phyloP scores from a whole-genome alignment of 1,140 invertebrate species.

The Acromyrmex heyeri region DNA sequence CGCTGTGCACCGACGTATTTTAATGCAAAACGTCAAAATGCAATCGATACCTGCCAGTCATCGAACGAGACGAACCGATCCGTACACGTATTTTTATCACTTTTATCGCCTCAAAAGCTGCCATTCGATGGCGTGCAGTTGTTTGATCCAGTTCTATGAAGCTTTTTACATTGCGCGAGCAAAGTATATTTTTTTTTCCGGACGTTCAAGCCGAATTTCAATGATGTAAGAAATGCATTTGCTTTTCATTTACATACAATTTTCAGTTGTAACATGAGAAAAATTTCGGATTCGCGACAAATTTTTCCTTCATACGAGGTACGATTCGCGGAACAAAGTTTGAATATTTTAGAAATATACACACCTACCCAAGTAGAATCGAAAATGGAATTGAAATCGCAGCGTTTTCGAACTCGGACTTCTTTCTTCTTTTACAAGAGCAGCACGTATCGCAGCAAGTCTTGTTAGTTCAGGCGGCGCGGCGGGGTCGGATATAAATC shows the following conservation, averaged over 20 bases:
- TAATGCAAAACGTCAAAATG: constrained; percentile 71
- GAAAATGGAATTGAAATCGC: not conserved
- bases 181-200: not conserved
- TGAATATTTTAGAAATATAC: not conserved
- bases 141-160: constrained; percentile 1
- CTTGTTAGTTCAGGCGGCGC: constrained; percentile 20
- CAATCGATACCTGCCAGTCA: constrained; percentile 71
- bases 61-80: constrained; percentile 44
- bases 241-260: not conserved
- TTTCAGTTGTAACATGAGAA: not conserved
- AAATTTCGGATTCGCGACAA: not conserved
- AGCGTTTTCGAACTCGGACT: not conserved
- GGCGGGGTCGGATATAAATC: constrained; percentile 35
- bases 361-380: not conserved
- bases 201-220: not conserved
- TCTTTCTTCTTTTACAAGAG: not conserved
- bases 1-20: constrained; percentile 61
- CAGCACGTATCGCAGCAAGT: not conserved
- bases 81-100: constrained; percentile 56
- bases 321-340: not conserved
- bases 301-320: not conserved
- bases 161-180: not conserved
- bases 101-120: constrained; percentile 60
- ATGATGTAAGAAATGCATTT: not conserved
- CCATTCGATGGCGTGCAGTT: constrained; percentile 28